These are phyloP conservation scores for Ciconia stormi DNA, from an alignment of 2,113 vertebrate species.

Conservation along the genomic window DNA sequence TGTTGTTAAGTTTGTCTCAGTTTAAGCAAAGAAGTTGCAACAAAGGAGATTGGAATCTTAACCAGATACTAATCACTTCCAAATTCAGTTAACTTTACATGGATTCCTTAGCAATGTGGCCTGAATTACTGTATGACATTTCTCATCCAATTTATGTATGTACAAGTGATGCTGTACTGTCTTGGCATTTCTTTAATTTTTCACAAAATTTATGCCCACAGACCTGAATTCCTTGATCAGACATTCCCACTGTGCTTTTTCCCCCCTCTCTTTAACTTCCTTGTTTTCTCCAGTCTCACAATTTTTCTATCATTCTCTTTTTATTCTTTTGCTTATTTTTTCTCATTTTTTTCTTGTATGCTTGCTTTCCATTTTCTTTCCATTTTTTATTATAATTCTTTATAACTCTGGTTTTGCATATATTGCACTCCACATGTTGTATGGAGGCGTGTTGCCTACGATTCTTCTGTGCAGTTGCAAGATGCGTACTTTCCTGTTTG, in stretches of 20 bases:
- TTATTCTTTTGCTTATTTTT: neutral
- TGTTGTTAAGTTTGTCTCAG: neutral
- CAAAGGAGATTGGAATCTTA: neutral
- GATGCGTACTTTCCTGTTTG: neutral
- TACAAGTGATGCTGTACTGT: neutral
- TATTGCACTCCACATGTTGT: neutral
- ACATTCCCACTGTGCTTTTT: neutral
- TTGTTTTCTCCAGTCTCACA: neutral
- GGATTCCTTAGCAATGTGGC: neutral
- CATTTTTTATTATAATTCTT: neutral
- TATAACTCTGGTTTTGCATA: neutral
- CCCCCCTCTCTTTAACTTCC: neutral
- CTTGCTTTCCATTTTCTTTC: neutral
- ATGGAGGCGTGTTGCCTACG: rapidly evolving
- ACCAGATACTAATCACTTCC: neutral
- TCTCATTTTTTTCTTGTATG: neutral
- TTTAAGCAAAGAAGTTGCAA: neutral
- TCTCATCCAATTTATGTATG: neutral
- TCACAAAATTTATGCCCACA: neutral
- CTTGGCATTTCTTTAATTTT: neutral
- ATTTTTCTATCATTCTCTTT: neutral
- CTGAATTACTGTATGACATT: neutral
- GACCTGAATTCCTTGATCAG: neutral
- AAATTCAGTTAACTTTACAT: neutral
- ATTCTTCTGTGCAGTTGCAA: neutral